Evolutionary conservation across 2,888 invertebrate genomes (phyloP), one percentile per base, ranked within the genome.

Genomic region (Hololepta plana): DNA sequence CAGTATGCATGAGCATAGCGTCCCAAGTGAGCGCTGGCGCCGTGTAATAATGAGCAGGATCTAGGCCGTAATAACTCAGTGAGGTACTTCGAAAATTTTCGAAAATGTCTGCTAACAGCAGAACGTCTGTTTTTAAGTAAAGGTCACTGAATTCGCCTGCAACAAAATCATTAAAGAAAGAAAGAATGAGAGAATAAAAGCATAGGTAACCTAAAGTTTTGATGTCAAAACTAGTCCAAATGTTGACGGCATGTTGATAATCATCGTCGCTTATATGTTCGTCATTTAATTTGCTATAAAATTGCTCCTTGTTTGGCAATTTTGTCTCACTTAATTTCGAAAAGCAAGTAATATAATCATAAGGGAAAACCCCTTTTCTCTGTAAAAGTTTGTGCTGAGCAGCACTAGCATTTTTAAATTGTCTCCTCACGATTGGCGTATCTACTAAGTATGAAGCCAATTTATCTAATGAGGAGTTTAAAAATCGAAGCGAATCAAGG

Each of bases 111-210:
- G 28, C 28, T 3, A 28, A 15, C 5, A 28, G 29, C 5, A 40
- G 24, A 1, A 46, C 42, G 31, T 47, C 43, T 3, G 36, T 35
- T 32, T 39, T 38, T 4, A 44, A 14, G 24, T 43, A 43, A 4
- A 43, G 7, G 13, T 43, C 37, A 2, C 34, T 35, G 23, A 44
- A 47, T 23, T 42, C 40, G 4, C 37, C 38, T 4, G n/a, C n/a
- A n/a, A n/a, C n/a, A n/a, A n/a, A n/a, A n/a, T n/a, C n/a, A n/a
- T n/a, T n/a, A n/a, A n/a, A n/a, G n/a, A n/a, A n/a, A n/a, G n/a
- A n/a, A n/a, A n/a, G n/a, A n/a, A n/a, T n/a, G n/a, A n/a, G n/a
- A n/a, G n/a, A n/a, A n/a, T n/a, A n/a, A n/a, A n/a, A n/a, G n/a
- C n/a, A n/a, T n/a, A n/a, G n/a, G n/a, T n/a, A n/a, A n/a, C n/a